Evolutionary conservation across 2,113 vertebrate genomes (phyloP).

Genomic region (Cryptomyrus ogoouensis): DNA sequence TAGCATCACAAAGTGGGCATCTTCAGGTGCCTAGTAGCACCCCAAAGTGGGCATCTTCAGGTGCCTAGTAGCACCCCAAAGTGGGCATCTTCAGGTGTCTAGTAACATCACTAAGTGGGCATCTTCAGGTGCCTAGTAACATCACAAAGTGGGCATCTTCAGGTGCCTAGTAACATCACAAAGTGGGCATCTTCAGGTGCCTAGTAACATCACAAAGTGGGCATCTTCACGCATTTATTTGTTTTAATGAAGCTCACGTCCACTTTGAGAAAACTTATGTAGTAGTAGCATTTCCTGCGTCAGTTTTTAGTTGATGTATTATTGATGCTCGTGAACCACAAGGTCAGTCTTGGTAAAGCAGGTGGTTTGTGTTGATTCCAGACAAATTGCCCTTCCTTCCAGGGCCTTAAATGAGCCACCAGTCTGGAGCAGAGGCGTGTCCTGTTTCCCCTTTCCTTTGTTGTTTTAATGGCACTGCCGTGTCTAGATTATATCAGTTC

Average conservation of each 20-base stretch:
- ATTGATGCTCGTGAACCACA: not conserved
- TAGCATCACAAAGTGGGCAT: too few species aligned
- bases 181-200: too few species aligned
- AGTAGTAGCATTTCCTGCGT: not conserved
- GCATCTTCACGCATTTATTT: not conserved
- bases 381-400: not conserved
- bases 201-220: too few species aligned
- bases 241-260: not conserved
- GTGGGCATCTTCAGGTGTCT: too few species aligned
- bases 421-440: too few species aligned
- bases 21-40: too few species aligned
- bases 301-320: conserved; percentile 2
- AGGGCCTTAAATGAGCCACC: not conserved
- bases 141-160: not conserved
- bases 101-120: not conserved
- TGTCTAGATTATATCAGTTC: not conserved
- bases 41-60: too few species aligned
- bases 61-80: too few species aligned
- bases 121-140: not conserved
- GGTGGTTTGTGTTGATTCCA: not conserved
- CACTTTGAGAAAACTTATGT: not conserved
- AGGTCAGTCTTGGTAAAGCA: conserved; percentile 13
- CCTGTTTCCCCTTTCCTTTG: not conserved
- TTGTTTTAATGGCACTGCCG: not conserved
- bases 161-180: too few species aligned